These are phyloP conservation scores for Chalcis sispes DNA, from an alignment of 2,888 invertebrate genomes.

Conservation along the genomic window DNA sequence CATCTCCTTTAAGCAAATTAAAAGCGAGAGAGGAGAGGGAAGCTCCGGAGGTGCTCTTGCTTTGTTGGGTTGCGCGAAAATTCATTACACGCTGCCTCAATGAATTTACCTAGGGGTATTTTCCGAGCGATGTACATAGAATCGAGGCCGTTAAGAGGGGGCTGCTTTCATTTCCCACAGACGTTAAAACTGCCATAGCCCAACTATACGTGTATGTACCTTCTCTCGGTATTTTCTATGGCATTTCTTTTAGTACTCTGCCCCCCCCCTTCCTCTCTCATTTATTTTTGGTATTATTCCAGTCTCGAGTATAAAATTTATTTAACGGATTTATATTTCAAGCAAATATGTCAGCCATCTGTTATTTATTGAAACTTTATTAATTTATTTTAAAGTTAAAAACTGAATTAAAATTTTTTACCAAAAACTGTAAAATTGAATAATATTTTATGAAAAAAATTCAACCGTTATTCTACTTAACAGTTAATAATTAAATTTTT, in stretches of 20 bases:
- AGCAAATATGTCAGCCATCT: neutral
- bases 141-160: slow-evolving; percentile 62
- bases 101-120: slow-evolving; percentile 60
- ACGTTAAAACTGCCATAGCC: slow-evolving; percentile 57
- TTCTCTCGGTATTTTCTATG: slow-evolving; percentile 7
- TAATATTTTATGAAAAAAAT: no score
- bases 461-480: no score
- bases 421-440: no score
- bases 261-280: neutral
- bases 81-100: slow-evolving; percentile 54
- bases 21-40: slow-evolving; percentile 37
- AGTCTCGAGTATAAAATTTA: slow-evolving; percentile 19
- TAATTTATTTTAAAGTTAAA: no score
- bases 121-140: slow-evolving; percentile 21
- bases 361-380: no score
- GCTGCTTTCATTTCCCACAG: slow-evolving; percentile 62
- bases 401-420: no score
- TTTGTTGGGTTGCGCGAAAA: slow-evolving; percentile 29
- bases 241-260: slow-evolving; percentile 30
- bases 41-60: no score
- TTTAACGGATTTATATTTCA: slow-evolving; percentile 28
- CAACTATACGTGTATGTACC: neutral
- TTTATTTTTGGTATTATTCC: no score
- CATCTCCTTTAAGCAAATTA: slow-evolving; percentile 23
- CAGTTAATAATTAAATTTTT: no score